A percentile compares a stretch with the other conserved stretches of the same genome.
Evolutionary conservation across 2,888 invertebrate species (phyloP).

Genomic region (Spodoptera picta): DNA sequence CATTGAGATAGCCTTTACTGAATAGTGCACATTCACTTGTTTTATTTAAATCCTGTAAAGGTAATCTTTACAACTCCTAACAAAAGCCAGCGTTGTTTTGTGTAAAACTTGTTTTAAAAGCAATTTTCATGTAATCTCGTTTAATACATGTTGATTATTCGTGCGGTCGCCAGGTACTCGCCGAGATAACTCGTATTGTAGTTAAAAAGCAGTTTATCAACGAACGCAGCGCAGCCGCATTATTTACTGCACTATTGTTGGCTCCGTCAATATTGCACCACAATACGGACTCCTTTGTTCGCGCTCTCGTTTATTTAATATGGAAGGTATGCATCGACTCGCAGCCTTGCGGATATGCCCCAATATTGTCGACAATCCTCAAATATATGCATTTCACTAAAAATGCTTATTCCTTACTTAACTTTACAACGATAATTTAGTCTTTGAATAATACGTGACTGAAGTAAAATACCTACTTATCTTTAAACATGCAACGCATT

Average conservation of each 20-base stretch:
- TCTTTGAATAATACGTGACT: too few relatives aligned
- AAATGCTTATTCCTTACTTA: too few relatives aligned
- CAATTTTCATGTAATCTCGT: slow-evolving; percentile 10
- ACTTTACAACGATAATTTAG: too few relatives aligned
- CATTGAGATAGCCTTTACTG: too few relatives aligned
- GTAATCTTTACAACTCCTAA: too few relatives aligned
- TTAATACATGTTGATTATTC: slow-evolving; percentile 26
- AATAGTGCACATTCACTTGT: too few relatives aligned
- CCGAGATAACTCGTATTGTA: slow-evolving; percentile 35
- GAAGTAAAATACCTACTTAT: too few relatives aligned
- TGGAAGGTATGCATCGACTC: slow-evolving; percentile 38
- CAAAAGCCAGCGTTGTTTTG: too few relatives aligned
- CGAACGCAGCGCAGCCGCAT: slow-evolving; percentile 37
- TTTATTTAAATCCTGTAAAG: too few relatives aligned
- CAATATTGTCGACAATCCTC: slow-evolving; percentile 3
- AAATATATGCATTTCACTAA: slow-evolving; percentile 7
- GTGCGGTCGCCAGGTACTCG: slow-evolving; percentile 37
- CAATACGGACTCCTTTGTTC: slow-evolving; percentile 57
- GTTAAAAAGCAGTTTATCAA: slow-evolving; percentile 49
- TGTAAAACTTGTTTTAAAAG: slow-evolving; percentile 6
- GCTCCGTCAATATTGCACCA: slow-evolving; percentile 49
- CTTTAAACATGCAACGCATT: too few relatives aligned
- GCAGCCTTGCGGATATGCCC: slow-evolving; percentile 5
- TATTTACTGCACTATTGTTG: slow-evolving; percentile 49
- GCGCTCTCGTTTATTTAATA: slow-evolving; percentile 53